Base-by-base conservation (phyloP, 2,888 invertebrate species). In the Trissonchulus sp. region DNA sequence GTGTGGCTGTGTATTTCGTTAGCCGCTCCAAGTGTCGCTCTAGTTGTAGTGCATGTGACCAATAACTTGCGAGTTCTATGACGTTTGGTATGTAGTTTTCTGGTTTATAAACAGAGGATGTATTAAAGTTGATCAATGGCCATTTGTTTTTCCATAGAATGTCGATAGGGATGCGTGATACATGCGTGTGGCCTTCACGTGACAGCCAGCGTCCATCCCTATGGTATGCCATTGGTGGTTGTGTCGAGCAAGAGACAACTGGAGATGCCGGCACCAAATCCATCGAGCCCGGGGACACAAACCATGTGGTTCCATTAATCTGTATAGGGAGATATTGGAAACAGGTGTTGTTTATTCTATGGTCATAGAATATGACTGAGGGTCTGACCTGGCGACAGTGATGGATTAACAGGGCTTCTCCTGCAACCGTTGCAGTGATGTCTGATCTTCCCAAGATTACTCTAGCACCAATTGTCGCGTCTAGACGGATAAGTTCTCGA, bases 321-420 rank as follows among this genome's bases (percentile, higher is more conserved):
- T 23, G 8, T 3, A 73, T 23, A 2, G 73, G 73, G 3, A 73
- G 8, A 65, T 65, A 73, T 8, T 30, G 65, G 37, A 68, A 73
- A 31, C 73, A 73, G 8, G 65, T 73, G 33, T 33, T 31, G 30
- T 73, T 73, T 18, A 73, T n/a, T n/a, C 28, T 65, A n/a, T 73
- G 31, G 65, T 73, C 36, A 63, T 65, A 73, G 35, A 65, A 73
- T 8, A 73, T 34, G 15, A 3, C 18, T n/a, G 8, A n/a, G 3
- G 65, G 63, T 34, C 68, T 2, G 18, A 73, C 35, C 28, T 62
- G 2, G n/a, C 33, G 63, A 34, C 73, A 73, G 23, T 73, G n/a
- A 28, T 33, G 30, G n/a, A 73, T 30, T 65, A 73, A 34, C 23
- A 73, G 65, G 3, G 65, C 73, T 68, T 73, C 63, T 8, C 73